phyloP scores from a whole-genome alignment of 2,113 vertebrate genomes.

The Ornithorhynchus anatinus region DNA sequence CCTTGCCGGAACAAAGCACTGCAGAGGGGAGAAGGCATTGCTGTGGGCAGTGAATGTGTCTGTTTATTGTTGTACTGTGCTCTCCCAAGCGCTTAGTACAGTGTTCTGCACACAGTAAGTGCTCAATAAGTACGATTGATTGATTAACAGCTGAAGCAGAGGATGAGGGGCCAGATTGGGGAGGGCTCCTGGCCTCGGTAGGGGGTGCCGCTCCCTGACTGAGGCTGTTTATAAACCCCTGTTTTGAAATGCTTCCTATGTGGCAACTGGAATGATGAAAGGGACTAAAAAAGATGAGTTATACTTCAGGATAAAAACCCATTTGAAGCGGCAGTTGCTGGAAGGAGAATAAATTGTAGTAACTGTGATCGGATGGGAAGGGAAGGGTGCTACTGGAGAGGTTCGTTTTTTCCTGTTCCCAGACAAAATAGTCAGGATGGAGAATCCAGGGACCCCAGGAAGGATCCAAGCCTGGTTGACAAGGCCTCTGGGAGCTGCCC shows the following conservation, averaged over 20 bases:
- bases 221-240: slow-evolving; percentile 21
- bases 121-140: too few species aligned
- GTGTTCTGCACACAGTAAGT: too few species aligned
- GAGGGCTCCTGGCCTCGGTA: not conserved
- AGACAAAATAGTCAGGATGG: slow-evolving; percentile 12
- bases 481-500: slow-evolving; percentile 49
- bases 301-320: slow-evolving; percentile 47
- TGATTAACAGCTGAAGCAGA: too few species aligned
- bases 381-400: slow-evolving; percentile 29
- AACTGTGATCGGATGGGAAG: slow-evolving; percentile 53
- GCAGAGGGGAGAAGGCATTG: too few species aligned
- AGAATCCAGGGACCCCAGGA: slow-evolving; percentile 39
- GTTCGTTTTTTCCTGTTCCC: slow-evolving; percentile 25
- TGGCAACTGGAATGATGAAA: slow-evolving; percentile 53
- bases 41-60: too few species aligned
- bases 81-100: too few species aligned
- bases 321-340: slow-evolving; percentile 58
- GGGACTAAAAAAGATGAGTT: slow-evolving; percentile 53
- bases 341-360: slow-evolving; percentile 53
- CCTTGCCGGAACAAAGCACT: too few species aligned
- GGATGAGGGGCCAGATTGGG: too few species aligned
- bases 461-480: slow-evolving; percentile 55
- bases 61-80: too few species aligned
- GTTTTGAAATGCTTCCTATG: slow-evolving; percentile 55
- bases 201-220: not conserved